These are phyloP conservation scores for Callinectes sapidus DNA, from an alignment of 2,888 invertebrate genomes.

Conservation along the genomic window DNA sequence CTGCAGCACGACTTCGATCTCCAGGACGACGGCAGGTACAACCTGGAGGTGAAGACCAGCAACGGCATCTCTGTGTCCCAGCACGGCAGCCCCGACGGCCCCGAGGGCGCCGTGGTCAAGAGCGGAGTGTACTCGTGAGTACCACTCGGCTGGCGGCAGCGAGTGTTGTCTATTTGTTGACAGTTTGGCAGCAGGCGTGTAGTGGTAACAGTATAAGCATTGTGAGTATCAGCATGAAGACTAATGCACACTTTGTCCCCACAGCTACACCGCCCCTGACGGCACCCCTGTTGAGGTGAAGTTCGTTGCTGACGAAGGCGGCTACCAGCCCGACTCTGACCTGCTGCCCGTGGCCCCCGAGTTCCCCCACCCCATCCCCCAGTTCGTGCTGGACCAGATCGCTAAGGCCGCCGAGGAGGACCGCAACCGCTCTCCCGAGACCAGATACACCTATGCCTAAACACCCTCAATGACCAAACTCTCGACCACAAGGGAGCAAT, in stretches of 20 bases:
- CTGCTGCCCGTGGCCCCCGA: slow-evolving; percentile 54
- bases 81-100: slow-evolving; percentile 45
- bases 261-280: slow-evolving; percentile 58
- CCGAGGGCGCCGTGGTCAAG: slow-evolving; percentile 45
- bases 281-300: slow-evolving; percentile 34
- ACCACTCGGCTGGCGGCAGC: not conserved
- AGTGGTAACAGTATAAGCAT: not conserved
- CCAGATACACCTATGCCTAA: not conserved
- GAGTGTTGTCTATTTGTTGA: not conserved
- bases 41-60: slow-evolving; percentile 51
- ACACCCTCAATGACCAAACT: not conserved
- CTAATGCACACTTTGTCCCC: slow-evolving; percentile 13
- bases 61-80: slow-evolving; percentile 55
- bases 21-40: slow-evolving; percentile 53
- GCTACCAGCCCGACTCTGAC: slow-evolving; percentile 51
- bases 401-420: slow-evolving; percentile 55
- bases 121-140: slow-evolving; percentile 51
- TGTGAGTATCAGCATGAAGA: too few relatives aligned
- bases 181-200: not conserved
- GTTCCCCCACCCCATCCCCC: slow-evolving; percentile 57
- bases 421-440: not conserved
- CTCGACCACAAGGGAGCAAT: not conserved
- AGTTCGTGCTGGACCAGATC: slow-evolving; percentile 62
- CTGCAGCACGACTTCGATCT: slow-evolving; percentile 33
- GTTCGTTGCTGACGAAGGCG: slow-evolving; percentile 52